Evolutionary conservation across 2,888 invertebrate genomes (phyloP), one percentile per base, ranked within the genome.

Genomic region (Eupelmus urozonus): DNA sequence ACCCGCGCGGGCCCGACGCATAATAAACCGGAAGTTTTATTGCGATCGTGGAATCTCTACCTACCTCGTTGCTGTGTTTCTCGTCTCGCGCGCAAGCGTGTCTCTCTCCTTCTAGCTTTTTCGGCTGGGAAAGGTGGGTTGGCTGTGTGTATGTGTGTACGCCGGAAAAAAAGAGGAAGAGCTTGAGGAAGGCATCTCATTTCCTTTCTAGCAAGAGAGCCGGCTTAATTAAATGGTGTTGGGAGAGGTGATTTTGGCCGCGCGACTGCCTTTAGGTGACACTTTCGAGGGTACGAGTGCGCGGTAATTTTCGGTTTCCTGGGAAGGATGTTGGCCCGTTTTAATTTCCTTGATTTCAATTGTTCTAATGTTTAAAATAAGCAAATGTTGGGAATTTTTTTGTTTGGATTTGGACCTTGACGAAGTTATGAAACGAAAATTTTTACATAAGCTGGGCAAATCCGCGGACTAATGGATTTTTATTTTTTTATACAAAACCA

Each of bases 11-110:
- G 63, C 65, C 69, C 69, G 62, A 13, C 13, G 18, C 71, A 77
- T 77, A 80, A 75, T 70, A 71, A 62, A 55, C 73, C 69, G 76
- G 75, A 63, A 73, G 67, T n/a, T 53, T 66, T 69, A 45, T 55
- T 63, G 53, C 59, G 53, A 59, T 20, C 67, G 57, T 20, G 66
- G 72, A 67, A 49, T 70, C 65, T 70, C 65, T 49, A 23, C 25
- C 65, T 27, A 45, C 7, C 40, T 18, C 27, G 16, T 51, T 23
- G n/a, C 40, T 57, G 20, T 45, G 45, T 16, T 7, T 45, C 13
- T 45, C 13, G 13, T 45, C 16, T 45, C 13, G 2, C 16, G 9
- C 45, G 16, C 2, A 13, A 45, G 45, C 34, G n/a, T n/a, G n/a
- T n/a, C n/a, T n/a, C n/a, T n/a, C n/a, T n/a, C n/a, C n/a, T n/a